Conservation (phyloP, 2,797 vertebrate species). For the Poeciliopsis presidionis region DNA sequence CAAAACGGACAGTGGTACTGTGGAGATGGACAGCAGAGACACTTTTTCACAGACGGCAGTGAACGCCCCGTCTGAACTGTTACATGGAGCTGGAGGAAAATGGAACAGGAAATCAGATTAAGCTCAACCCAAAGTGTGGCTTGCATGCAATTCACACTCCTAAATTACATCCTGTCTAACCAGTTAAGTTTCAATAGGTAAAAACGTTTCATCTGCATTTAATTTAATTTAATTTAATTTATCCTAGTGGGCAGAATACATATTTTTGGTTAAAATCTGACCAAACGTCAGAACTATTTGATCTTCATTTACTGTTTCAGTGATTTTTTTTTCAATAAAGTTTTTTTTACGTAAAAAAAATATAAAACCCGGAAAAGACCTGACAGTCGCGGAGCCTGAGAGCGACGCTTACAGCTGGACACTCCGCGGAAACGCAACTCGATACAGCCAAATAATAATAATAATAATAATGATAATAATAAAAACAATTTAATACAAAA, state of each 20-base stretch:
- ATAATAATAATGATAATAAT: no score
- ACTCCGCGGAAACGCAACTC: not conserved
- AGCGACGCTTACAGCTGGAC: not conserved
- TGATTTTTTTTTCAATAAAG: not conserved
- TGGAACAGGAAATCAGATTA: not conserved
- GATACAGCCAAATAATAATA: not conserved
- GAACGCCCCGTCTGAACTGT: not conserved
- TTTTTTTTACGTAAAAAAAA: not conserved
- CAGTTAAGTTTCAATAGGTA: not conserved
- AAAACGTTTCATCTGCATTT: no score
- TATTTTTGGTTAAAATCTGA: no score
- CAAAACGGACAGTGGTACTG: constrained; percentile 2
- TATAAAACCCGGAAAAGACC: not conserved
- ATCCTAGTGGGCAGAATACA: no score
- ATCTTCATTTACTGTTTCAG: not conserved
- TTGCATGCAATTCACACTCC: not conserved
- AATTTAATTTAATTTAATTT: no score
- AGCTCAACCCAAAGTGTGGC: not conserved
- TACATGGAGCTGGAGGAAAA: not conserved
- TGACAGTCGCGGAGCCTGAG: not conserved
- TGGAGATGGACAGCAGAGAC: not conserved
- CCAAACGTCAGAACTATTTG: no score
- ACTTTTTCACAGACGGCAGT: not conserved
- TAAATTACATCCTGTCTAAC: not conserved
- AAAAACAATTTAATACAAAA: not conserved